phyloP scores from a whole-genome alignment of 2,888 invertebrate species.

The Chaitophorus viminalis region DNA sequence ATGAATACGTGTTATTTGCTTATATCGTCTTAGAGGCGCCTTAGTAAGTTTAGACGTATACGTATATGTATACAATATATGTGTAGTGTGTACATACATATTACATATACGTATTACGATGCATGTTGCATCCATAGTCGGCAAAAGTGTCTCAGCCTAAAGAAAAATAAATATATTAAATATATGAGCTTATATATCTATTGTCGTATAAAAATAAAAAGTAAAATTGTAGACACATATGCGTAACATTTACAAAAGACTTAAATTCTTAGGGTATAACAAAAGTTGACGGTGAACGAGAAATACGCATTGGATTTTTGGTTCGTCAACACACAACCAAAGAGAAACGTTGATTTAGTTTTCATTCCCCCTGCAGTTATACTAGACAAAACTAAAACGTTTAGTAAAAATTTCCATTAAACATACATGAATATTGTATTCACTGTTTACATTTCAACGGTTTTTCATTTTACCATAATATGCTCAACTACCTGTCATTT shows the following conservation, averaged over 20 bases:
- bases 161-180: constrained; percentile 8
- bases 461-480: neutral
- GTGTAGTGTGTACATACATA: too few species aligned
- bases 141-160: neutral
- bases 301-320: constrained; percentile 2
- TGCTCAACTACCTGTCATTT: neutral
- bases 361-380: neutral
- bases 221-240: constrained; percentile 4
- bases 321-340: neutral
- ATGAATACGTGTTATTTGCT: neutral
- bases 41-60: neutral
- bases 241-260: constrained; percentile 15
- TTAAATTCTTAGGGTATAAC: constrained; percentile 14
- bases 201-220: neutral
- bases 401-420: neutral
- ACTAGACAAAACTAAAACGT: neutral
- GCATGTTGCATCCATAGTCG: neutral
- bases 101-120: neutral
- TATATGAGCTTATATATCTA: neutral
- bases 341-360: constrained; percentile 12
- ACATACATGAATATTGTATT: constrained; percentile 5
- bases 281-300: constrained; percentile 9
- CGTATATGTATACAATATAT: too few species aligned
- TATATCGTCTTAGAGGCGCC: constrained; percentile 32
- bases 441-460: neutral